Conservation (phyloP, 2,797 vertebrate species). For the Silurus lanzhouensis region DNA sequence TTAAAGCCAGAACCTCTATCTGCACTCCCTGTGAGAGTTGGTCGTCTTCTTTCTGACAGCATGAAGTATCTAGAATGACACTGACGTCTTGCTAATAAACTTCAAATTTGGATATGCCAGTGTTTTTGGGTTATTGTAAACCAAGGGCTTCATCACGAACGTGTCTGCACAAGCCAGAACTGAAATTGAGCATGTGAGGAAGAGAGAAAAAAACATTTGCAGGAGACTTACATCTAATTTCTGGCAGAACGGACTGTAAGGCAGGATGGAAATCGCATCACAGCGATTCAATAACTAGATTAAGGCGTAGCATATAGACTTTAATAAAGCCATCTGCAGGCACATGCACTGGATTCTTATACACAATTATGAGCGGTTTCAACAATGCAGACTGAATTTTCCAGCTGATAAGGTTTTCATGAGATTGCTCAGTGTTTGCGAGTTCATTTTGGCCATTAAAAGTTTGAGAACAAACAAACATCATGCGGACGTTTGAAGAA, state of each 20-base stretch:
- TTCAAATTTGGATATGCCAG: slow-evolving; percentile 42
- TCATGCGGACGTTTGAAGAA: background rate
- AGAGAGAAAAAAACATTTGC: background rate
- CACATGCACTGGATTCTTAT: background rate
- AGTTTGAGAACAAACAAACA: background rate
- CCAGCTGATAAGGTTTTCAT: background rate
- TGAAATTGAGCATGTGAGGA: background rate
- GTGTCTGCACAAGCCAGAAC: background rate
- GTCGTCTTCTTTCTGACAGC: slow-evolving; percentile 29
- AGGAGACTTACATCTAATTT: background rate
- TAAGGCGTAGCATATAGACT: slow-evolving; percentile 20
- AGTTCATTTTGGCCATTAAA: background rate
- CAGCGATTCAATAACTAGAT: slow-evolving; percentile 18
- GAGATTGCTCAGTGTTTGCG: background rate
- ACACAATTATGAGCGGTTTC: background rate
- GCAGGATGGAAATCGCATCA: slow-evolving; percentile 18
- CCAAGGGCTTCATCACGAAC: slow-evolving; percentile 4
- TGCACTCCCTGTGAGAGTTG: slow-evolving; percentile 12
- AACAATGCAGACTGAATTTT: background rate
- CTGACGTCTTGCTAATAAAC: slow-evolving; percentile 44
- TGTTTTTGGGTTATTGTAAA: slow-evolving; percentile 28
- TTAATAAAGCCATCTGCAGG: slow-evolving; percentile 19
- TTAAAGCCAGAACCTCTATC: slow-evolving; percentile 43
- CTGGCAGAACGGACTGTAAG: slow-evolving; percentile 3
- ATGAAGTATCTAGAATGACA: slow-evolving; percentile 46